Conservation (phyloP, 2,113 vertebrate genomes). For the Noctilio leporinus region DNA sequence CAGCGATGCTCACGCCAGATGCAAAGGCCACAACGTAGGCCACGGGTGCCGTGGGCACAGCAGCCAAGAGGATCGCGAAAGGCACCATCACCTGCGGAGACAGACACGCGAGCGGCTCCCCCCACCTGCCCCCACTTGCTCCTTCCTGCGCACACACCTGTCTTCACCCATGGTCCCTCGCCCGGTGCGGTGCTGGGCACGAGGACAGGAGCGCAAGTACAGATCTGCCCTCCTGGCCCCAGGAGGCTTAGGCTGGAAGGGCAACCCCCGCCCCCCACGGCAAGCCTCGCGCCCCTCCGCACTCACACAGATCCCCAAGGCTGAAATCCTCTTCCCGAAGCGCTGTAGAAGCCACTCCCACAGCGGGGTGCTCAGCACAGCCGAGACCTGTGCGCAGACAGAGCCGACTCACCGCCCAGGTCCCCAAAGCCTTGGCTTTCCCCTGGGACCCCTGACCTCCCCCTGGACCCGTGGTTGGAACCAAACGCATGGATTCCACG, state of each 20-base stretch:
- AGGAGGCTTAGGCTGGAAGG: not conserved
- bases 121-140: not conserved
- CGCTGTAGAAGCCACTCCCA: conserved; percentile 94
- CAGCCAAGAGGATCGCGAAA: conserved; percentile 90
- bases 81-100: conserved; percentile 91
- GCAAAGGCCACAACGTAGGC: conserved; percentile 89
- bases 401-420: not conserved
- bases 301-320: conserved; percentile 92
- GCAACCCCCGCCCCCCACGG: not conserved
- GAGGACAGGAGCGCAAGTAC: not conserved
- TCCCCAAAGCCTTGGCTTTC: not conserved
- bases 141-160: not conserved
- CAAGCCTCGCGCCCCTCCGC: not conserved
- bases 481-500: not conserved
- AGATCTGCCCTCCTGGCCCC: not conserved
- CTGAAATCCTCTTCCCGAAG: conserved; percentile 94
- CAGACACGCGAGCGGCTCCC: not conserved
- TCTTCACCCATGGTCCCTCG: not conserved
- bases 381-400: conserved; percentile 83
- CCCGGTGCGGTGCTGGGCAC: not conserved
- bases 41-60: conserved; percentile 86
- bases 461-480: not conserved
- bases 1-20: conserved; percentile 94
- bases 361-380: conserved; percentile 89
- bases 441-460: accelerated